Conservation (phyloP, 2,113 vertebrate species). For the Nanorana parkeri region DNA sequence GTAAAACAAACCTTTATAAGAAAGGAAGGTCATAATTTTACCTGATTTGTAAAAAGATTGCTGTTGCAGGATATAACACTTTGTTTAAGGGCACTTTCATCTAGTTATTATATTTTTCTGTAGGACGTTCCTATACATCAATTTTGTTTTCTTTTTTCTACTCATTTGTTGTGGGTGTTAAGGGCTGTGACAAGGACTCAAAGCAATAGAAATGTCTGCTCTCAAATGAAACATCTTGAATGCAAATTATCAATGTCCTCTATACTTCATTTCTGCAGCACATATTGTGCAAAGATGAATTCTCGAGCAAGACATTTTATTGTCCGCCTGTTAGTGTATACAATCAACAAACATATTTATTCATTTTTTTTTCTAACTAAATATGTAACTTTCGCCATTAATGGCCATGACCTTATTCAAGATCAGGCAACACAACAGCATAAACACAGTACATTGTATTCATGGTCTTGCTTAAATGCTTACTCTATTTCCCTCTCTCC, state of each 20-base stretch:
- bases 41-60: too few species aligned
- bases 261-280: not conserved
- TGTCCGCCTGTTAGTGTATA: not conserved
- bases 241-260: conserved; percentile 11
- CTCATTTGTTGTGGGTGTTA: conserved; percentile 14
- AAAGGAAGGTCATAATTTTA: too few species aligned
- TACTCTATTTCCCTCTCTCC: too few species aligned
- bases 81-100: too few species aligned
- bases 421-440: too few species aligned
- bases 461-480: too few species aligned
- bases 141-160: not conserved
- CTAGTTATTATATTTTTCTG: not conserved
- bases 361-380: not conserved
- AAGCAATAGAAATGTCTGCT: not conserved
- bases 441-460: too few species aligned
- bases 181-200: not conserved
- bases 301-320: not conserved
- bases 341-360: not conserved
- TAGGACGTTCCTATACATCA: not conserved
- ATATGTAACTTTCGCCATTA: too few species aligned
- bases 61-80: too few species aligned
- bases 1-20: too few species aligned
- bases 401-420: too few species aligned
- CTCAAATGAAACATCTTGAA: not conserved
- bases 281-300: not conserved